Evolutionary conservation across 2,113 vertebrate genomes (phyloP).

Genomic region (Pseudopodoces humilis): DNA sequence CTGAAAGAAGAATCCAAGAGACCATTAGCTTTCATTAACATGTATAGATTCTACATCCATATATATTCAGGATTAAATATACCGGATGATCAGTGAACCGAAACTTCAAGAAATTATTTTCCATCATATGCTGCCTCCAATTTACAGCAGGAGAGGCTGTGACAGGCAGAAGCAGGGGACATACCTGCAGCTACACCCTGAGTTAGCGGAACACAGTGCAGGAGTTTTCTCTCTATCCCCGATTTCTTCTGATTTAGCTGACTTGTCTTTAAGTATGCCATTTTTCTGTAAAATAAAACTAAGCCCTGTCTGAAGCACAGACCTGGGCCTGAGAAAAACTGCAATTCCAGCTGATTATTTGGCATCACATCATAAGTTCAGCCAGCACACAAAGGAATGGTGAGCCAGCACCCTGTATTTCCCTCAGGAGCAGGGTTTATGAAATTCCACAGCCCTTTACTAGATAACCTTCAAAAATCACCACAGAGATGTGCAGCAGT

Average conservation of each 20-base stretch:
- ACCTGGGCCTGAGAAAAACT: not conserved
- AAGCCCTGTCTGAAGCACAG: not conserved
- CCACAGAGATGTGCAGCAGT: not conserved
- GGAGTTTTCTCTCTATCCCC: not conserved
- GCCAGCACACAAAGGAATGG: not conserved
- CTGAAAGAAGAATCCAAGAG: conserved; percentile 72
- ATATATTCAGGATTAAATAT: not conserved
- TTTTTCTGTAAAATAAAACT: not conserved
- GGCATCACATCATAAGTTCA: not conserved
- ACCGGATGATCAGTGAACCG: not conserved
- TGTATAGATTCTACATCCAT: rapidly evolving
- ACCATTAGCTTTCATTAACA: not conserved
- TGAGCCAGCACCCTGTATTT: not conserved
- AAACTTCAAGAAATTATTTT: not conserved
- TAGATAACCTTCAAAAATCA: not conserved
- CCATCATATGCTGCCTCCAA: not conserved
- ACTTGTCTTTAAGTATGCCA: not conserved
- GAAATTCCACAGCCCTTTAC: not conserved
- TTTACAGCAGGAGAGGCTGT: not conserved
- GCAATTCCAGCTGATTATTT: not conserved
- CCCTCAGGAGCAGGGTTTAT: not conserved
- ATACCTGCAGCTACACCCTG: not conserved
- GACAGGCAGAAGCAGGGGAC: not conserved
- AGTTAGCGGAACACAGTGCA: not conserved
- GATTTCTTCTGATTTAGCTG: not conserved